phyloP scores from a whole-genome alignment of 2,888 invertebrate species.

The Ophonus ardosiacus region DNA sequence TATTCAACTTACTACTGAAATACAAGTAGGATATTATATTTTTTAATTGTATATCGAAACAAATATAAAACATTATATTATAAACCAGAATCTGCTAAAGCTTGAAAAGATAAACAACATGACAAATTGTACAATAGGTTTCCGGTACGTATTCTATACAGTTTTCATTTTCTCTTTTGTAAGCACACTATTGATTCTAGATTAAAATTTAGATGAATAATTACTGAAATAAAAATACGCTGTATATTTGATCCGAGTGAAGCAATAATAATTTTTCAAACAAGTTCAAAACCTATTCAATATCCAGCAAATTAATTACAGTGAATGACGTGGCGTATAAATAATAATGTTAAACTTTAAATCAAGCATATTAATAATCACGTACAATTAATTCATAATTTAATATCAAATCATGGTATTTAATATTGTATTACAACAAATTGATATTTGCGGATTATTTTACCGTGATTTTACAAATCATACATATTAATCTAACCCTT shows the following conservation, averaged over 20 bases:
- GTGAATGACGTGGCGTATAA: not conserved
- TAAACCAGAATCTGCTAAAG: too few species aligned
- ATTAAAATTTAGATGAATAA: not conserved
- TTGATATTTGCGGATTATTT: not conserved
- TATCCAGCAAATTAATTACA: slow-evolving; percentile 23
- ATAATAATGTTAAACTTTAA: not conserved
- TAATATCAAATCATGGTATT: not conserved
- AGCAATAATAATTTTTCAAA: not conserved
- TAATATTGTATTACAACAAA: not conserved
- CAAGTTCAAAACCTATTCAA: not conserved
- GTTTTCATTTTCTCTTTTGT: not conserved
- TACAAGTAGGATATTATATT: too few species aligned
- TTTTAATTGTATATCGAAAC: too few species aligned
- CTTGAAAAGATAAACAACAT: not conserved
- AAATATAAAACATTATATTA: too few species aligned
- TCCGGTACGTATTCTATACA: not conserved
- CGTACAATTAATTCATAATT: not conserved
- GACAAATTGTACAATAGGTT: not conserved
- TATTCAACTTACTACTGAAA: too few species aligned
- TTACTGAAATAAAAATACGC: not conserved
- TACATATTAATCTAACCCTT: not conserved
- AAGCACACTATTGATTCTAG: not conserved
- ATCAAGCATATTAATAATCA: slow-evolving; percentile 5
- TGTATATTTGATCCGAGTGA: not conserved
- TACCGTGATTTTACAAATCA: not conserved